Base-by-base conservation (phyloP, 2,888 invertebrate genomes). In the Tolmerus cingulatus region DNA sequence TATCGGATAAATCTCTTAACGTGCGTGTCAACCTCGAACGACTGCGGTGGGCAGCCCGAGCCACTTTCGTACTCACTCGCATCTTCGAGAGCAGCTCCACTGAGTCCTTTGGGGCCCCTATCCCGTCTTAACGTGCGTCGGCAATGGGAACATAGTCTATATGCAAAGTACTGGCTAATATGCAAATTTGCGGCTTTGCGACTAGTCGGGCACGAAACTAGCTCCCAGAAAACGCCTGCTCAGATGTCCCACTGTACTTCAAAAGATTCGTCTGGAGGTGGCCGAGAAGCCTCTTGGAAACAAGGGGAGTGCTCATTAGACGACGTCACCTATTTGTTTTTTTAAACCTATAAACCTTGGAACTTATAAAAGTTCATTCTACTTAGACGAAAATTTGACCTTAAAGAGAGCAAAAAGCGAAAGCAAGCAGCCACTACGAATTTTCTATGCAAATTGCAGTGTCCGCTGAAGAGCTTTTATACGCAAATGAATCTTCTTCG, bases 1-100 rank as follows among this genome's bases (percentile, higher is more conserved):
- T 81, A 51, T 82, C 51, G 82, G 82, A 82, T 57, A 82, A 82
- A 82, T 82, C 30, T n/a, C 14, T 43, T 66, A 82, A 82, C 66
- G 66, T 82, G 82, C 82, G 82, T 82, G 66, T 51, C 66, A 55
- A 82, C 23, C 76, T 37, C 19, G 14, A 23, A 5, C 66, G 23
- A 66, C 27, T 66, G 7, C 19, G 66, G 66, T 27, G 66, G 19
- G 8, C 66, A 30, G 30, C 27, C n/a, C 8, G n/a, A 51, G 19
- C 51, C 0, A n/a, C 66, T 66, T 27, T 12, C 27, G 27, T 14
- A 23, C 7, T 66, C 27, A 23, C 7, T 66, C 27, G 66, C 27
- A 66, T 66, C 66, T 66, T 66, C 2, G 14, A 66, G 66, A 66
- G 66, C 23, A 66, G 8, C 66, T 27, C 23, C 12, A 66, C 12